Percentiles rank a stretch among this genome's conserved stretches.
phyloP scores from a whole-genome alignment of 1,140 invertebrate species.

The Eupeodes corollae region DNA sequence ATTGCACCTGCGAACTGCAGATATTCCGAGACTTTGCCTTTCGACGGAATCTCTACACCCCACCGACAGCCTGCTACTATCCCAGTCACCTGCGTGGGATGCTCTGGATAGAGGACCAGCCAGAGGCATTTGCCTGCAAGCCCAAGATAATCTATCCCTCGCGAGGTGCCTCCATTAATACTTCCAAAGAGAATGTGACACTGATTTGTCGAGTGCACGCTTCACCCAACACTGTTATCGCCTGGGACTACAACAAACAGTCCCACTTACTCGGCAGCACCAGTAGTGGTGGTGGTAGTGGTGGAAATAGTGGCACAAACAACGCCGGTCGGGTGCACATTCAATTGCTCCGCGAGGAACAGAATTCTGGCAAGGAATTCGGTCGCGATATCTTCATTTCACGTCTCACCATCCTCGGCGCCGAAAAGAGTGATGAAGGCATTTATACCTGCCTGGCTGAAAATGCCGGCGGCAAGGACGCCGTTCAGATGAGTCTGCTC shows the following conservation, averaged over 20 bases:
- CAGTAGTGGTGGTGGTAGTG: constrained; percentile 3
- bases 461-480: constrained; percentile 70
- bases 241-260: constrained; percentile 56
- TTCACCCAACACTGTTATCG: constrained; percentile 58
- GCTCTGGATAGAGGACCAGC: constrained; percentile 54
- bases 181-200: constrained; percentile 53
- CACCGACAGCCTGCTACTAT: constrained; percentile 54
- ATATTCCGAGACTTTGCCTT: constrained; percentile 64
- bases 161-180: constrained; percentile 42
- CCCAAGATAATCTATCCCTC: constrained; percentile 55
- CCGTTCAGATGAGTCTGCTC: constrained; percentile 40
- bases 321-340: constrained; percentile 14
- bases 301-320: constrained; percentile 15
- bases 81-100: constrained; percentile 52
- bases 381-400: constrained; percentile 20
- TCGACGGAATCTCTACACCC: constrained; percentile 49
- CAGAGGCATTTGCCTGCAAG: constrained; percentile 69
- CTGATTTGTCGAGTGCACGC: constrained; percentile 64
- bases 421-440: constrained; percentile 62
- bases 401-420: constrained; percentile 59
- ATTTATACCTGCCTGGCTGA: constrained; percentile 74
- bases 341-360: constrained; percentile 17
- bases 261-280: constrained; percentile 3
- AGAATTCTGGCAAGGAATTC: constrained; percentile 11
- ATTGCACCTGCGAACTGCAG: constrained; percentile 73